Conservation (phyloP, 2,888 invertebrate genomes). For the Xanthia togata region DNA sequence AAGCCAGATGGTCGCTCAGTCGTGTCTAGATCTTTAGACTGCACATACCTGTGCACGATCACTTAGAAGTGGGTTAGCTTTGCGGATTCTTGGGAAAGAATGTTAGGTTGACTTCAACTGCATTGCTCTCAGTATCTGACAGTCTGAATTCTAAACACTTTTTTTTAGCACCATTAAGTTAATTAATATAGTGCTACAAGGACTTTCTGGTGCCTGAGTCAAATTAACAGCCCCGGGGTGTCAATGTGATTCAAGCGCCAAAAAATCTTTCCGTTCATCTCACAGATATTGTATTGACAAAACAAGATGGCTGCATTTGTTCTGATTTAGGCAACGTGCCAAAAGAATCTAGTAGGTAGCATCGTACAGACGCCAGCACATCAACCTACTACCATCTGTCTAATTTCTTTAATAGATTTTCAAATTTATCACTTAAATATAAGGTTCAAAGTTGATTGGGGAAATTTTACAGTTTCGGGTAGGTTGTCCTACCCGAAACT, state of each 20-base stretch:
- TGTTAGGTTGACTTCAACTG: not conserved
- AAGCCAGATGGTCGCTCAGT: constrained; percentile 50
- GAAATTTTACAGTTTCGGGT: too few relatives aligned
- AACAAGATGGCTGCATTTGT: not conserved
- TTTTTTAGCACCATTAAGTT: not conserved
- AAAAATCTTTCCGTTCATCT: too few relatives aligned
- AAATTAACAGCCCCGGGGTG: not conserved
- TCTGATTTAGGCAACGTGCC: not conserved
- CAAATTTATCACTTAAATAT: too few relatives aligned
- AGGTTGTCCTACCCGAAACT: too few relatives aligned
- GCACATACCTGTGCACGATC: constrained; percentile 50
- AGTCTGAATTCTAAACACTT: not conserved
- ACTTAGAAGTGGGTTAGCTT: constrained; percentile 41
- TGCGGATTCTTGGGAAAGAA: constrained; percentile 13
- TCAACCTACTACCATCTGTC: too few relatives aligned
- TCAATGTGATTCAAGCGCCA: too few relatives aligned
- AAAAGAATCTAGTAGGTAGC: not conserved
- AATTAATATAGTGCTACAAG: not conserved
- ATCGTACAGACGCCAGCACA: not conserved
- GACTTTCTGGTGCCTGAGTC: not conserved
- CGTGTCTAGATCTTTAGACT: constrained; percentile 49
- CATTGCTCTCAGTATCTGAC: not conserved
- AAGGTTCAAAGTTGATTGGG: too few relatives aligned
- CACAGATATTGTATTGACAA: not conserved
- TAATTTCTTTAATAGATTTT: too few relatives aligned